Base-by-base conservation (phyloP, 1,140 invertebrate genomes). In the Penaeus chinensis region DNA sequence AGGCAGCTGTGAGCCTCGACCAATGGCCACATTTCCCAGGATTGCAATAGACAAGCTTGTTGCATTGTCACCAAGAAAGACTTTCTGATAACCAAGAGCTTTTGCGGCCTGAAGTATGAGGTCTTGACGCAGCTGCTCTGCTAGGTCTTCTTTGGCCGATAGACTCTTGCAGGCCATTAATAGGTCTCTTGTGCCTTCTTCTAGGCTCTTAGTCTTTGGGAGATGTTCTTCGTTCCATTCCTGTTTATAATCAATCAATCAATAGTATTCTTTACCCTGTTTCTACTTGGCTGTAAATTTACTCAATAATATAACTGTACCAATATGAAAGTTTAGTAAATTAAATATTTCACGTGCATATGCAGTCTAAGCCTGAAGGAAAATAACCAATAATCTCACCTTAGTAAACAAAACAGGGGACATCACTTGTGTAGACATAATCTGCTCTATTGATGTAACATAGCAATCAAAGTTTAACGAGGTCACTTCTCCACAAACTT, bases 1-100 rank as follows among this genome's bases (percentile, higher is more conserved):
- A 61, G 85, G 54, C 27, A 87, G 79, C 65, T 87, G 79, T 18
- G 85, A 87, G 18, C 85, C 85, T 54, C 85, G 81, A 62, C 85
- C 85, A n/a, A 87, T 7, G 42, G 85, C 85, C 7, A 87, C 85
- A 63, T 81, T 62, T 42, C 78, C 81, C 54, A 87, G 20, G 60
- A 82, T 82, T 24, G 19, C 22, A 18, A 82, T 32, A 60, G 79
- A 87, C 69, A 81, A 62, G 37, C 42, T 63, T 20, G 85, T 82
- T 8, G 78, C 78, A 82, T 81, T 82, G 62, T 82, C 78, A 47
- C 62, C 79, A 1, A 87, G 54, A 42, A 87, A 87, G 3, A 82
- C 42, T 62, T 87, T 82, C 37, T 27, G 22, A 62, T 79, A 85
- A 10, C 84, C 77, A 24, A 85, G 37, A 24, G 74, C 42, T 54